Percentiles rank a stretch among this genome's conserved stretches.
Conservation (phyloP, 2,797 vertebrate genomes). For the Amphiprion clarkii region DNA sequence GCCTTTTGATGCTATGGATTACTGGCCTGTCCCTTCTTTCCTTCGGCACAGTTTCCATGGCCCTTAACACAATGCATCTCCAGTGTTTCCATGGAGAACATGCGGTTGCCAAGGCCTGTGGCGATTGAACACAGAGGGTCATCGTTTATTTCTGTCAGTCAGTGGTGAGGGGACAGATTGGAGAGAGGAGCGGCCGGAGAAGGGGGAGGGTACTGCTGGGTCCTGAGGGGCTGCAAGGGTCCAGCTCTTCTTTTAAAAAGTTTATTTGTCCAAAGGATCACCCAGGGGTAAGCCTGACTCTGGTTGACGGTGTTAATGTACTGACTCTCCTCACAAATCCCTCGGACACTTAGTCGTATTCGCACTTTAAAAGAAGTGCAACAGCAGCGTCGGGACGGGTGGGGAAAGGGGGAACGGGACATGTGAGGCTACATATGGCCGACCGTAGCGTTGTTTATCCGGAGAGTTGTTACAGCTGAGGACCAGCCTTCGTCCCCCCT, state of each 20-base stretch:
- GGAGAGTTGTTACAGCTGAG: constrained; percentile 81
- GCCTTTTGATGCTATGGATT: constrained; percentile 67
- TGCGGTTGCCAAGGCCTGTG: constrained; percentile 81
- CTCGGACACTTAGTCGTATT: constrained; percentile 61
- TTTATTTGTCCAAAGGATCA: constrained; percentile 72
- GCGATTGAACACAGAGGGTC: constrained; percentile 79
- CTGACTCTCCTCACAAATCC: constrained; percentile 54
- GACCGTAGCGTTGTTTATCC: constrained; percentile 69
- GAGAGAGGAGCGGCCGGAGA: constrained; percentile 10
- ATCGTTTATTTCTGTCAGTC: constrained; percentile 85
- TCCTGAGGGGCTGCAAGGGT: constrained; percentile 34
- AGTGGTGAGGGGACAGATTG: constrained; percentile 42
- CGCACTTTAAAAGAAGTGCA: constrained; percentile 70
- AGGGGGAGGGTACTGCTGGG: constrained; percentile 19
- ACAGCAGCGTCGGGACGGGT: constrained; percentile 24
- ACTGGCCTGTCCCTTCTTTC: constrained; percentile 40
- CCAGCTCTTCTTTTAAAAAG: constrained; percentile 54
- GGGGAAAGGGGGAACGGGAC: neutral
- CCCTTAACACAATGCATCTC: constrained; percentile 62
- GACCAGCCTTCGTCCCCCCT: constrained; percentile 59
- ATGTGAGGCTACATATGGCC: constrained; percentile 72
- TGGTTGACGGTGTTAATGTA: constrained; percentile 70
- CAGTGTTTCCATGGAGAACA: constrained; percentile 83
- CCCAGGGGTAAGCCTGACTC: constrained; percentile 48
- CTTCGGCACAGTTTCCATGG: constrained; percentile 52